Conservation (phyloP, 2,888 invertebrate species). For the Tetheella fluctuosa region DNA sequence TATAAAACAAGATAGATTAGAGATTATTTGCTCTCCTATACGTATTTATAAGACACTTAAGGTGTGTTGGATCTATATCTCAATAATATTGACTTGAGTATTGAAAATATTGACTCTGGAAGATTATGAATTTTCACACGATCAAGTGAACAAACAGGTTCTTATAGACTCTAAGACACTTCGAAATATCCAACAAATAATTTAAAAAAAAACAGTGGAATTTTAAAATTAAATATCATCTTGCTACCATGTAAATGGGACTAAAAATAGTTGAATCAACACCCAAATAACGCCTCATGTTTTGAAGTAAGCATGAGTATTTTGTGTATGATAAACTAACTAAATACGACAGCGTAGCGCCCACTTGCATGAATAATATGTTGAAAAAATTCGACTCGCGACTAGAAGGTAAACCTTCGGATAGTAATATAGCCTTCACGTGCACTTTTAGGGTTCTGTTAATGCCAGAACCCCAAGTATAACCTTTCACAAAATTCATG, state of each 20-base stretch:
- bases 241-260: neutral
- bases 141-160: too few species aligned
- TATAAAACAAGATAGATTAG: too few species aligned
- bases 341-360: neutral
- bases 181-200: too few species aligned
- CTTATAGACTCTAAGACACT: too few species aligned
- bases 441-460: neutral
- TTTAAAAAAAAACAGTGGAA: too few species aligned
- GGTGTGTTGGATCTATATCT: too few species aligned
- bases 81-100: too few species aligned
- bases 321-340: neutral
- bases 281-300: neutral
- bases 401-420: constrained; percentile 5
- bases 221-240: too few species aligned
- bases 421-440: neutral
- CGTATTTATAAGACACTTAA: too few species aligned
- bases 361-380: constrained; percentile 6
- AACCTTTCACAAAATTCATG: neutral
- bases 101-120: too few species aligned
- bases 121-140: too few species aligned
- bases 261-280: neutral
- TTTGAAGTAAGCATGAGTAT: neutral
- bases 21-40: too few species aligned
- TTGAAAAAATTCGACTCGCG: neutral
- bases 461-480: neutral